Evolutionary conservation across 2,797 vertebrate species (phyloP).

Genomic region (Chromis chromis): DNA sequence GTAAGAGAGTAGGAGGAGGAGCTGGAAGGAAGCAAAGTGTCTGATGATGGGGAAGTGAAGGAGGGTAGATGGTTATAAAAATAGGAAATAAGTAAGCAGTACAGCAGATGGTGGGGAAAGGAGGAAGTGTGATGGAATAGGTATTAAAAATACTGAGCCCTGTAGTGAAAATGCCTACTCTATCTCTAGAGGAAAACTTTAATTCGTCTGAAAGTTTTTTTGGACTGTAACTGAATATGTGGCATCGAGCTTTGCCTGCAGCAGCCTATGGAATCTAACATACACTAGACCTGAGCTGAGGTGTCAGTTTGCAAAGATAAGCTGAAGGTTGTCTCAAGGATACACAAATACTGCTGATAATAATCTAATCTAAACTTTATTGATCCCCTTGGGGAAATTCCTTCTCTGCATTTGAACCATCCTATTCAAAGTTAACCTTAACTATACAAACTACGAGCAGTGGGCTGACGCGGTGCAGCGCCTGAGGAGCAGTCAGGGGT

Average conservation of each 20-base stretch:
- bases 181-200: not conserved
- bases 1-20: slow-evolving; percentile 13
- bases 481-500: too few species aligned
- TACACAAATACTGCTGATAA: not conserved
- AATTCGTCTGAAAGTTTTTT: not conserved
- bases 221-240: not conserved
- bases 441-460: too few species aligned
- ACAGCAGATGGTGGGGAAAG: not conserved
- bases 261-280: not conserved
- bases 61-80: not conserved
- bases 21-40: slow-evolving; percentile 1
- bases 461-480: too few species aligned
- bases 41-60: too few species aligned
- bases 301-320: not conserved
- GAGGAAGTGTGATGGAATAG: too few species aligned
- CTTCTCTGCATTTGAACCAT: too few species aligned
- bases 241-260: not conserved
- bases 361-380: too few species aligned
- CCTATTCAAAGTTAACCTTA: too few species aligned
- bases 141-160: too few species aligned
- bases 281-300: not conserved
- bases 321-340: not conserved
- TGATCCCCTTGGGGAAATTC: too few species aligned
- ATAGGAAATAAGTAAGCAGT: not conserved
- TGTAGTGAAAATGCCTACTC: too few species aligned